Evolutionary conservation across 2,888 invertebrate genomes (phyloP), one percentile per base, ranked within the genome.

Genomic region (Drosophila yooni): DNA sequence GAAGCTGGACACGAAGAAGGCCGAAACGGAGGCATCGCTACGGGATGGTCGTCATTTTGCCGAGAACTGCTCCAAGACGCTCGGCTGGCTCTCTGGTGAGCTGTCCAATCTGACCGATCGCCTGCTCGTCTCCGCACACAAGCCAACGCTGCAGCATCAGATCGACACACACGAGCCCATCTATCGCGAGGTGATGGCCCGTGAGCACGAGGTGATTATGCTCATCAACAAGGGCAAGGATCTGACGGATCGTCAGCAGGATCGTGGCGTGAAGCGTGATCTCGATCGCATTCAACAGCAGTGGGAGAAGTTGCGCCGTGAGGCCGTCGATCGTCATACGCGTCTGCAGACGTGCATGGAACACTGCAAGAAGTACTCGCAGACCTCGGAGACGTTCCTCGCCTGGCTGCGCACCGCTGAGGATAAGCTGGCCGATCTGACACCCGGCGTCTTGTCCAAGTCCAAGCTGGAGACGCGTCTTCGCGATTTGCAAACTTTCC

Each of bases 131-230:
- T 99, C 99, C 0, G 99, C 99, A 0, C 97, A 98, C 91, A 94
- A 95, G 50, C 95, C 95, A 79, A 95, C 96, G 63, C 94, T 99
- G 54, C 96, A 96, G 85, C 97, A 97, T 89, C 99, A 99, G 94
- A 94, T 98, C 63, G 96, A 97, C 78, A 95, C 97, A 38, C 98
- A 98, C 91, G 98, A 98, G 94, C 98, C 98, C 0, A 94, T 98
- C 59, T 98, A 98, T 93, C 94, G 97, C 38, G 97, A 97, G 89
- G 96, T 98, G 2, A 96, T 97, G 94, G 95, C 96, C 76, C 95
- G 97, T 74, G 98, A 98, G 89, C 98, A 98, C 90, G 98, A 99
- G 93, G 96, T 98, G 0, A 98, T 98, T 80, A 98, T 98, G 96
- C 94, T 99, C 21, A 93, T 99, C 36, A 98, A 98, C 91, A 98